A percentile compares a stretch with the other conserved stretches of the same genome.
phyloP scores from a whole-genome alignment of 2,888 invertebrate genomes.

The Ametastegia equiseti region DNA sequence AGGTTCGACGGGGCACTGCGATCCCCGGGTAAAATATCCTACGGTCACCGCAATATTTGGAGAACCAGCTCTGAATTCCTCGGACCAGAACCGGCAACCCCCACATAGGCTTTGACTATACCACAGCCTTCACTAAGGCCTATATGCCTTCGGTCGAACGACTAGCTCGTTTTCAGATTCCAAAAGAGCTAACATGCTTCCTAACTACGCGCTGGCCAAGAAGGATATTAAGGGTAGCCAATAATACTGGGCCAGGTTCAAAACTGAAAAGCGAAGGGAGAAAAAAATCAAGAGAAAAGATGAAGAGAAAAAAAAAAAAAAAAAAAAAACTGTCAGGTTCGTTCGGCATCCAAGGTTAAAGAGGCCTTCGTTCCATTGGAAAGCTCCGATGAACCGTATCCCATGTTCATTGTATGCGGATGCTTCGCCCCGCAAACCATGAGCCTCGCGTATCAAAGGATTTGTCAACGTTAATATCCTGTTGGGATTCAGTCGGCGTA shows the following conservation, averaged over 20 bases:
- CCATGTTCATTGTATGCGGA: slow-evolving; percentile 5
- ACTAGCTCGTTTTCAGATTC: slow-evolving; percentile 31
- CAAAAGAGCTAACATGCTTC: slow-evolving; percentile 34
- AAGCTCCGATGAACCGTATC: slow-evolving; percentile 10
- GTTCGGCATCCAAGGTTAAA: not conserved
- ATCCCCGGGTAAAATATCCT: slow-evolving; percentile 13
- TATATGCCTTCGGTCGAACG: not conserved
- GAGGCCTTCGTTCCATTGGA: not conserved
- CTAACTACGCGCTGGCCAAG: slow-evolving; percentile 18
- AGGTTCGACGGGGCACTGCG: not conserved
- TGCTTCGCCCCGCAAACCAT: not conserved
- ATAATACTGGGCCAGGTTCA: not conserved
- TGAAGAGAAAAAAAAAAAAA: not conserved
- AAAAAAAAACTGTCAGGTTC: not conserved
- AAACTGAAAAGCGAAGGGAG: not conserved
- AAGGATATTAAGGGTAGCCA: slow-evolving; percentile 25
- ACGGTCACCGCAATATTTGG: slow-evolving; percentile 32
- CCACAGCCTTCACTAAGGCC: not conserved
- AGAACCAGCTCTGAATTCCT: slow-evolving; percentile 36
- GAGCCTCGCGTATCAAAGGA: not conserved
- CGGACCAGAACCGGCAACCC: not conserved
- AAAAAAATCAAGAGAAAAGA: not conserved
- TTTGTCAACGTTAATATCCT: slow-evolving; percentile 11
- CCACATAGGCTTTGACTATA: not conserved
- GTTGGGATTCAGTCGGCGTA: not conserved